Percentiles rank a stretch among this genome's conserved stretches.
Evolutionary conservation across 2,113 vertebrate species (phyloP).

Genomic region (Heliornis fulica): DNA sequence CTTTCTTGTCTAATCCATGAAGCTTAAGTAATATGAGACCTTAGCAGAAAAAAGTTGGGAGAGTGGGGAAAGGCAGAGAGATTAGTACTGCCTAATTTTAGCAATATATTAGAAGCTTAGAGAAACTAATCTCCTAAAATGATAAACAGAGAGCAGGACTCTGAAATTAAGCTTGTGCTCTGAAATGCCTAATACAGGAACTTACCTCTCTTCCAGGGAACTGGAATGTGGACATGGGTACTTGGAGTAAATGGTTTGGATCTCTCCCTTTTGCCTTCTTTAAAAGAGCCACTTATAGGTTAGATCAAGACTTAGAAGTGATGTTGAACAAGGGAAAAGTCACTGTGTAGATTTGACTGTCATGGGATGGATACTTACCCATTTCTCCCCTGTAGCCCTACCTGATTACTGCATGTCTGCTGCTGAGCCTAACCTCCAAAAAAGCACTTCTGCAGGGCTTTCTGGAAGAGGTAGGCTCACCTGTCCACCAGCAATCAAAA

Average conservation of each 20-base stretch:
- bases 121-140: neutral
- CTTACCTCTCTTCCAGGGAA: neutral
- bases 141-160: neutral
- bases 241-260: neutral
- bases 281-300: accelerated
- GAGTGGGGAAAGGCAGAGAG: neutral
- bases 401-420: neutral
- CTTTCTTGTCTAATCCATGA: neutral
- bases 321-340: neutral
- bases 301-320: neutral
- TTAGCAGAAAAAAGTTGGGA: neutral
- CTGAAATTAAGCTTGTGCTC: neutral
- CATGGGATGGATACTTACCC: neutral
- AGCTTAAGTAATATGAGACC: neutral
- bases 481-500: neutral
- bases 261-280: neutral
- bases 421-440: neutral
- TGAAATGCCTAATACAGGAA: neutral
- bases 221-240: neutral
- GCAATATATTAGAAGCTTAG: neutral
- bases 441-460: neutral
- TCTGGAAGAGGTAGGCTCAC: neutral
- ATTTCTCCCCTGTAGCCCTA: neutral
- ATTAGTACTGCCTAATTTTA: conserved; percentile 21
- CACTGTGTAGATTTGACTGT: neutral